Evolutionary conservation across 2,888 invertebrate genomes (phyloP).

Genomic region (Polydrusus pterygomalis): DNA sequence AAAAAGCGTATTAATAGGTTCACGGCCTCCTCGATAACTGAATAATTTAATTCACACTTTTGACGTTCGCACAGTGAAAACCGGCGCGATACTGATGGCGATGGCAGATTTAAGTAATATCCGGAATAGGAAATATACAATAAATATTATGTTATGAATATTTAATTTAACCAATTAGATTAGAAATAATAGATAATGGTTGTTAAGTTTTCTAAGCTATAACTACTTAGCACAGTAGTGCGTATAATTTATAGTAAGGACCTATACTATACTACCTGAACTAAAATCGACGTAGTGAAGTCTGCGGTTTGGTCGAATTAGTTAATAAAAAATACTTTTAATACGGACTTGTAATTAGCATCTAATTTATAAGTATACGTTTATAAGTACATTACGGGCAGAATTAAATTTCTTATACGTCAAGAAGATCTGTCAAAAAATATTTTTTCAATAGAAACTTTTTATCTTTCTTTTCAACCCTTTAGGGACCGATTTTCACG

Average conservation of each 20-base stretch:
- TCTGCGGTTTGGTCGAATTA: too few relatives aligned
- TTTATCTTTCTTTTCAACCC: too few relatives aligned
- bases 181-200: background rate
- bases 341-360: too few relatives aligned
- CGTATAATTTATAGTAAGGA: background rate
- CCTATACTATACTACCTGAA: too few relatives aligned
- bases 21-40: background rate
- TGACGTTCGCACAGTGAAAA: conserved; percentile 15
- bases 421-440: too few relatives aligned
- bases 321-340: too few relatives aligned
- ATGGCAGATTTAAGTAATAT: conserved; percentile 10
- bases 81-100: conserved; percentile 5
- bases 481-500: too few relatives aligned
- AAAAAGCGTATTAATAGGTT: background rate
- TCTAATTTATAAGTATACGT: too few relatives aligned
- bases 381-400: too few relatives aligned
- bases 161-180: background rate
- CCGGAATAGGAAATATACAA: conserved; percentile 1
- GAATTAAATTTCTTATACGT: too few relatives aligned
- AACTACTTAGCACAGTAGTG: background rate
- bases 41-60: conserved; percentile 6
- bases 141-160: conserved; percentile 20
- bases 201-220: background rate
- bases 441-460: too few relatives aligned
- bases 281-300: too few relatives aligned